Evolutionary conservation across 2,888 invertebrate species (phyloP).

Genomic region (Gortyna flavago): DNA sequence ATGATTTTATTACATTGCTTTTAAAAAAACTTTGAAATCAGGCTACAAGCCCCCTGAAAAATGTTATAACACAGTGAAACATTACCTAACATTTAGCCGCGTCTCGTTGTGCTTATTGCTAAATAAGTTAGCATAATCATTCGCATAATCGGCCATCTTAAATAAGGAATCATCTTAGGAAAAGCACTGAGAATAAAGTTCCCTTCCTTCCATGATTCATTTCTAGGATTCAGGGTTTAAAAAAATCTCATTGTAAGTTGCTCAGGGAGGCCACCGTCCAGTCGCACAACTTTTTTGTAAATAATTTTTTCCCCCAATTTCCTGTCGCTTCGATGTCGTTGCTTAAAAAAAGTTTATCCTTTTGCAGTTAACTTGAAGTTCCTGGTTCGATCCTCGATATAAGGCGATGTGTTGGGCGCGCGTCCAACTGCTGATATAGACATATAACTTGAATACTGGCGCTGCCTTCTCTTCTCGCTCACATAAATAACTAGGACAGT

Average conservation of each 20-base stretch:
- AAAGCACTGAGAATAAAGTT: neutral
- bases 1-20: neutral
- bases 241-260: neutral
- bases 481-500: constrained; percentile 13
- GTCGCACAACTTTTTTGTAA: neutral
- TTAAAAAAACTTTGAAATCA: neutral
- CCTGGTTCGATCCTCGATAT: neutral
- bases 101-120: neutral
- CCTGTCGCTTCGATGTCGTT: neutral
- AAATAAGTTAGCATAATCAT: neutral
- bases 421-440: neutral
- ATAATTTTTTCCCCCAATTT: neutral
- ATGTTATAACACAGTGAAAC: neutral
- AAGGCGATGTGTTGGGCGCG: neutral
- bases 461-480: neutral
- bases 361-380: neutral
- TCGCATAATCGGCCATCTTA: neutral
- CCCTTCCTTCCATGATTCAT: neutral
- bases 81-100: neutral
- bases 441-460: neutral
- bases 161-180: neutral
- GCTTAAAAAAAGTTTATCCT: neutral
- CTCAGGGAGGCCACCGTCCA: neutral
- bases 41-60: neutral
- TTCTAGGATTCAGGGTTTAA: neutral